A percentile compares a stretch with the other conserved stretches of the same genome.
Conservation (phyloP, 2,888 invertebrate genomes). For the Drosophila trichaetosa region DNA sequence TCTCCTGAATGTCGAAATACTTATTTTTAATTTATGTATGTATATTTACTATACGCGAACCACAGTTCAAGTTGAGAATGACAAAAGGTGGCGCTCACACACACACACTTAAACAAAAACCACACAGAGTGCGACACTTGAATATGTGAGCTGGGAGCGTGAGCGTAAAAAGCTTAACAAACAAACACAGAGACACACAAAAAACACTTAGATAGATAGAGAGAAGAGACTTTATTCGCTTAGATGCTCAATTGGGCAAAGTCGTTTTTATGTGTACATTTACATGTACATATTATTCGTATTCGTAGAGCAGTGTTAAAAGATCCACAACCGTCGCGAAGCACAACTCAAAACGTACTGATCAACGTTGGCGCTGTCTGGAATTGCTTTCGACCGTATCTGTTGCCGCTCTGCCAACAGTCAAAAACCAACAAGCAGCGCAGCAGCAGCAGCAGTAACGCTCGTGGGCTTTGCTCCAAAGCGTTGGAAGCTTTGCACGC, state of each 20-base stretch:
- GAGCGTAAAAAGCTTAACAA: constrained; percentile 58
- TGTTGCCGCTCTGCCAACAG: constrained; percentile 58
- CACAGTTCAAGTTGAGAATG: constrained; percentile 75
- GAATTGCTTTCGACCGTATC: constrained; percentile 75
- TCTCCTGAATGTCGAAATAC: constrained; percentile 75
- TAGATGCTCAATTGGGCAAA: constrained; percentile 63
- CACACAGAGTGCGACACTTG: constrained; percentile 21
- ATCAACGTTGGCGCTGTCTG: constrained; percentile 72
- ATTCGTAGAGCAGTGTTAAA: constrained; percentile 57
- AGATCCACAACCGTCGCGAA: constrained; percentile 82
- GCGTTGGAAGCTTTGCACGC: constrained; percentile 45
- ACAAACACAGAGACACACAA: constrained; percentile 27
- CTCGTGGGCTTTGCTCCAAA: constrained; percentile 52
- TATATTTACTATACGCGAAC: constrained; percentile 41
- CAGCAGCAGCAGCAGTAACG: constrained; percentile 47
- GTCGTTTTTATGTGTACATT: constrained; percentile 43
- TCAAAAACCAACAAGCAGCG: constrained; percentile 44
- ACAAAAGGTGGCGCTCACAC: constrained; percentile 44
- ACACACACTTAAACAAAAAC: constrained; percentile 21
- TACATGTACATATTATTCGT: constrained; percentile 24
- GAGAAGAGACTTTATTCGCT: constrained; percentile 45
- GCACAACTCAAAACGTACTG: constrained; percentile 84
- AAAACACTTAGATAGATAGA: constrained; percentile 29
- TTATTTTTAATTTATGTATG: constrained; percentile 72
- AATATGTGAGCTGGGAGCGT: constrained; percentile 15